phyloP scores from a whole-genome alignment of 2,888 invertebrate species.

The Lasioglossum calceatum region DNA sequence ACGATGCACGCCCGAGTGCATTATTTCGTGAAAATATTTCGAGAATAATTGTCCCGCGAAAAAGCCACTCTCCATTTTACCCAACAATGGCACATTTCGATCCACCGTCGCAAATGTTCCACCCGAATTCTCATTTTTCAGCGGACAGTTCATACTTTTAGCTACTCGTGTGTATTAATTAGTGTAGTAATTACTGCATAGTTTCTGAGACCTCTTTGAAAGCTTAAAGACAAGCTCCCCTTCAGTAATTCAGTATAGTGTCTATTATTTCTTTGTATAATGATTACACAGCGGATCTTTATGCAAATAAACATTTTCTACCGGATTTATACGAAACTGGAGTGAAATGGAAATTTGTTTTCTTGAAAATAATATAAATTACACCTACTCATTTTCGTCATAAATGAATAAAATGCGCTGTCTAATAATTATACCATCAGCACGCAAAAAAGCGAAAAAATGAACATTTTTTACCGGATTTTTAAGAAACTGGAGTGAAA shows the following conservation, averaged over 20 bases:
- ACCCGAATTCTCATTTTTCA: not conserved
- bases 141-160: not conserved
- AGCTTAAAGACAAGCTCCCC: not conserved
- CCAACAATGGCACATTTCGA: not conserved
- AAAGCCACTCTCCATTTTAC: not conserved
- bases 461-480: too few relatives aligned
- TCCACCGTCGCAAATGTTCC: not conserved
- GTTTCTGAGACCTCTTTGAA: not conserved
- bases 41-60: not conserved
- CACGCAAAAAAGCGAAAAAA: not conserved
- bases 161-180: not conserved
- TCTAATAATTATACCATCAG: not conserved
- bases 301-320: too few relatives aligned
- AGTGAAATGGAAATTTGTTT: too few relatives aligned
- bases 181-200: not conserved
- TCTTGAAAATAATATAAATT: too few relatives aligned
- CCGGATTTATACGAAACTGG: too few relatives aligned
- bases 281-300: too few relatives aligned
- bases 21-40: not conserved
- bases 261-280: not conserved
- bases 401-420: too few relatives aligned
- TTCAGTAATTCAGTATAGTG: not conserved
- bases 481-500: too few relatives aligned
- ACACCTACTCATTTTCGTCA: too few relatives aligned
- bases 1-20: not conserved